A percentile compares a stretch with the other conserved stretches of the same genome.
These are phyloP conservation scores for Recurvirostra avosetta DNA, from an alignment of 2,113 vertebrate genomes.

Conservation along the genomic window DNA sequence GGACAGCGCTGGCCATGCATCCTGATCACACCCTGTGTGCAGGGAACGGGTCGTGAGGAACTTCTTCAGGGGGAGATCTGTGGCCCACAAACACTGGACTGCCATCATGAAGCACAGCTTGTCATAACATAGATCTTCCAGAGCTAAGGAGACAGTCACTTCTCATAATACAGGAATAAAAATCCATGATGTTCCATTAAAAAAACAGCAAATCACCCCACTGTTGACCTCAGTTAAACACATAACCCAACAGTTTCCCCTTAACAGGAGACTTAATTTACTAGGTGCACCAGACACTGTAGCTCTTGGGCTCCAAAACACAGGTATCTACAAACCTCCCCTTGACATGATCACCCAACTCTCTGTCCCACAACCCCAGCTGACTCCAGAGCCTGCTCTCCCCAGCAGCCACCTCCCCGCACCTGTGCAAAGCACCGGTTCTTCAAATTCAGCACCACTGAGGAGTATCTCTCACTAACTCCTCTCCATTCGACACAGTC, in stretches of 20 bases:
- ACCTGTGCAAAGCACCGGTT: background rate
- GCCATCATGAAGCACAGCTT: accelerated
- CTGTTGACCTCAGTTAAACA: background rate
- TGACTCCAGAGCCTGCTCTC: background rate
- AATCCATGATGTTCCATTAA: background rate
- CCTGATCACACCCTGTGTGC: background rate
- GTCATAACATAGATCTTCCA: background rate
- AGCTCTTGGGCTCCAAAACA: background rate
- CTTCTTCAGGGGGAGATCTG: accelerated
- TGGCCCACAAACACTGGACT: background rate
- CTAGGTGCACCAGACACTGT: background rate
- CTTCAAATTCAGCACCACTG: background rate
- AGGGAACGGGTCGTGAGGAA: background rate
- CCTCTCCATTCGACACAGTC: background rate
- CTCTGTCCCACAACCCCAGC: background rate
- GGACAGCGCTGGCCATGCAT: background rate
- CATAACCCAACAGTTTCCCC: background rate
- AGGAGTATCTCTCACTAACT: background rate
- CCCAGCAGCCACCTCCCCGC: background rate
- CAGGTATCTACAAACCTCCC: background rate
- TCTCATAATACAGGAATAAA: background rate
- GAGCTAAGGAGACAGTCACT: background rate
- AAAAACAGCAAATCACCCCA: background rate
- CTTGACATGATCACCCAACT: accelerated
- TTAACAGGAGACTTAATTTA: background rate